Conservation (phyloP, 2,888 invertebrate genomes). For the Phaonia tiefii region DNA sequence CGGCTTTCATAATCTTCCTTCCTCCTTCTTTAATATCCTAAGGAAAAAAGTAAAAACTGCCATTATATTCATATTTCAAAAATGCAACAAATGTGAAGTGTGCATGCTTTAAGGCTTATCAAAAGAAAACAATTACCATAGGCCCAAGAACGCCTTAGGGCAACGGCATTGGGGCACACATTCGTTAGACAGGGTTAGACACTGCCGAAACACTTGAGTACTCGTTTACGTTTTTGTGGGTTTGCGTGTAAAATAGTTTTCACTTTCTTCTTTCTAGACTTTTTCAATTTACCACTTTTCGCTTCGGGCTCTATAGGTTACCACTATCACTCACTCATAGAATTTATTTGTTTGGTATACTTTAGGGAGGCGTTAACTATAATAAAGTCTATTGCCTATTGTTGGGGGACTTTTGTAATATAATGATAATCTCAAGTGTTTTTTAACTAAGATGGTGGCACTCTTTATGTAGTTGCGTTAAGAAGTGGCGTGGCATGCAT, state of each 20-base stretch:
- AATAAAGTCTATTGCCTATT: constrained; percentile 51
- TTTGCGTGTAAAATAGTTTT: constrained; percentile 57
- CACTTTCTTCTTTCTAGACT: constrained; percentile 38
- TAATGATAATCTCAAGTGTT: constrained; percentile 40
- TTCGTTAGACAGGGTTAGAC: no score
- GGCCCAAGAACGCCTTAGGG: no score
- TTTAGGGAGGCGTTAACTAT: constrained; percentile 53
- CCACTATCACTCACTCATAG: no score
- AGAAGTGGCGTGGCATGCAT: constrained; percentile 1
- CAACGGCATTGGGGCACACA: no score
- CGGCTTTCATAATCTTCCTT: not conserved
- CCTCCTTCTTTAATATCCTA: constrained; percentile 2
- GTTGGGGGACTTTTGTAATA: constrained; percentile 17
- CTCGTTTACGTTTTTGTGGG: not conserved
- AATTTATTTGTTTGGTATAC: constrained; percentile 41
- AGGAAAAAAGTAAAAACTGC: no score
- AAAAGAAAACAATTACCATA: no score
- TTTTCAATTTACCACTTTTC: constrained; percentile 31
- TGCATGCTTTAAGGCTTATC: constrained; percentile 58
- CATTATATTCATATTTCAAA: constrained; percentile 34
- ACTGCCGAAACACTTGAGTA: constrained; percentile 47
- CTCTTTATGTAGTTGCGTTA: constrained; percentile 29
- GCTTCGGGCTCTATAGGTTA: not conserved
- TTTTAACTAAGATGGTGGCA: constrained; percentile 46
- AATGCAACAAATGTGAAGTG: constrained; percentile 49